Base-by-base conservation (phyloP, 2,797 vertebrate genomes). In the Chloroceryle amazona region DNA sequence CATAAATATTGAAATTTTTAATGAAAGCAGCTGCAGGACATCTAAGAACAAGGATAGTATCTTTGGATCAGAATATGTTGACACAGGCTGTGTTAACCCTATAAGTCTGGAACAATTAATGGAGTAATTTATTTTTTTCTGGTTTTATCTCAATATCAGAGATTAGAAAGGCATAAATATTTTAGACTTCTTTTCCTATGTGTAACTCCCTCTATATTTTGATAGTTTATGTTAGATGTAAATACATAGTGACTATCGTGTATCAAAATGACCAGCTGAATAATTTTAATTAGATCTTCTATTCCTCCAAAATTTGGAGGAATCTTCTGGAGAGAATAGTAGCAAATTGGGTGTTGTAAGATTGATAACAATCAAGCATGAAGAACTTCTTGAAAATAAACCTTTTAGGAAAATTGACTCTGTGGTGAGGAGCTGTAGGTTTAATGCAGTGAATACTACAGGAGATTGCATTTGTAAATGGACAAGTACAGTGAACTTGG, bases 1-100 rank as follows among this genome's bases (percentile, higher is more conserved):
- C 81, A 96, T 91, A 92, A 97, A 97, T 76, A 96, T 49, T 61
- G 35, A 58, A 4, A 93, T 78, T 71, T 85, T 57, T 72, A 94
- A 93, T 61, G 68, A 86, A 93, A 86, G 71, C 86, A 87, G 96
- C 93, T 86, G 80, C 29, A 37, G 54, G 37, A 86, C 13, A 58
- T 65, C 60, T 62, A 81, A 94, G 93, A 81, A 63, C 60, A 68
- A 65, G 37, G 51, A 49, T 9, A 75, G 22, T 88, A 65, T 90
- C 66, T 71, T 79, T 90, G 86, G 72, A 89, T 51, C 31, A 60
- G 60, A 93, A 70, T 81, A 78, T 85, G 58, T 87, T 73, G 68
- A 81, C 65, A 81, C 58, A 85, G 61, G 66, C 29, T 83, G 4
- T 25, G 16, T 78, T 91, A 89, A 89, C 33, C 28, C 44, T 86